Evolutionary conservation across 2,888 invertebrate genomes (phyloP).

Genomic region (Gortyna flavago): DNA sequence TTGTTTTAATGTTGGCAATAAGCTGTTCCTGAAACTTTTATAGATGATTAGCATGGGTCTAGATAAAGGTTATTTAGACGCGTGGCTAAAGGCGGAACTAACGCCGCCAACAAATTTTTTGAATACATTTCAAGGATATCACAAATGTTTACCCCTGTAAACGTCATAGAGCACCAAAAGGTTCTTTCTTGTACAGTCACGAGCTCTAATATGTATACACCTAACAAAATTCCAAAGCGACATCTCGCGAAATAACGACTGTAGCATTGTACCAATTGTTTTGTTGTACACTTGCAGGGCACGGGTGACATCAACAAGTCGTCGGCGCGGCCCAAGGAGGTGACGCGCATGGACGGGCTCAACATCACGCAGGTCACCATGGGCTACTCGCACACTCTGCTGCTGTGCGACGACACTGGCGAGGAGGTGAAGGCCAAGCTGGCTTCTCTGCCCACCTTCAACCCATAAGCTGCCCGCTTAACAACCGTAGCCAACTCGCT

Average conservation of each 20-base stretch:
- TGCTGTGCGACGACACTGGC: slow-evolving; percentile 89
- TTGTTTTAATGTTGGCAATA: no score
- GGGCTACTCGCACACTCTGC: slow-evolving; percentile 96
- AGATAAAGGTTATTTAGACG: background rate
- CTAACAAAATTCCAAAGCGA: background rate
- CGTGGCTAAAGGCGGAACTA: background rate
- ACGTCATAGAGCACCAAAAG: background rate
- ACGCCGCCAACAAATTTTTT: background rate
- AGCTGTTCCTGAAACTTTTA: no score
- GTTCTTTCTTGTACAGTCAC: background rate
- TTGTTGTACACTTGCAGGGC: slow-evolving; percentile 89
- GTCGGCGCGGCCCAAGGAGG: slow-evolving; percentile 96
- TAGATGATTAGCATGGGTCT: no score
- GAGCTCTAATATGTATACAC: background rate
- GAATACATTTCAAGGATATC: background rate
- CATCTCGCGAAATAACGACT: background rate
- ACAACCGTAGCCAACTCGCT: slow-evolving; percentile 5
- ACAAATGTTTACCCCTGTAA: background rate
- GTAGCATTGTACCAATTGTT: background rate
- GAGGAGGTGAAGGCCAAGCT: slow-evolving; percentile 89
- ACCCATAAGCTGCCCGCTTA: slow-evolving; percentile 71
- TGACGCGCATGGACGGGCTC: slow-evolving; percentile 93
- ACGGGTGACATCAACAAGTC: slow-evolving; percentile 97
- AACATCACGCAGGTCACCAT: slow-evolving; percentile 94
- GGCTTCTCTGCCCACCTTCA: slow-evolving; percentile 87